Conservation (phyloP, 2,888 invertebrate genomes). For the Lepidocyrtinus sp. region DNA sequence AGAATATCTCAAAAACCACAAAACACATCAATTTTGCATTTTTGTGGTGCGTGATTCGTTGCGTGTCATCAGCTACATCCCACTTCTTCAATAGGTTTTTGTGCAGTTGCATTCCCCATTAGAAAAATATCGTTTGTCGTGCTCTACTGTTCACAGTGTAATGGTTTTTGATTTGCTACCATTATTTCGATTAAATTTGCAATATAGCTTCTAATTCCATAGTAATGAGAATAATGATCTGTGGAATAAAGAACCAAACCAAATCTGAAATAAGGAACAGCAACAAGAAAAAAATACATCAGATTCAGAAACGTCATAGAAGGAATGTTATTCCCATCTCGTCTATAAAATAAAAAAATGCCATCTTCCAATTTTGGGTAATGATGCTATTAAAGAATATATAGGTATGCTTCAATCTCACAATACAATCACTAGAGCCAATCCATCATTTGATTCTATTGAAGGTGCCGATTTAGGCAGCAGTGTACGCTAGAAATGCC, state of each 20-base stretch:
- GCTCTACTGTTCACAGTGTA: constrained; percentile 9
- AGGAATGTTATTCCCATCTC: no score
- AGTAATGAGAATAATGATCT: constrained; percentile 52
- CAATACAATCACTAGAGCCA: no score
- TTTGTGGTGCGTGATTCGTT: constrained; percentile 55
- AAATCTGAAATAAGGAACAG: constrained; percentile 43
- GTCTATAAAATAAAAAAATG: no score
- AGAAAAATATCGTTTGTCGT: constrained; percentile 1
- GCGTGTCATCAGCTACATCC: constrained; percentile 47
- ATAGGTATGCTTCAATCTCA: constrained; percentile 40
- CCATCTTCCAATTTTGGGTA: constrained; percentile 45
- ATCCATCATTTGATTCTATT: no score
- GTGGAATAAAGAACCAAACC: constrained; percentile 52
- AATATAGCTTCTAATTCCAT: constrained; percentile 26
- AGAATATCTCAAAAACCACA: constrained; percentile 27
- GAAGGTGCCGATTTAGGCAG: no score
- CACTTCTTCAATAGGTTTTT: constrained; percentile 46
- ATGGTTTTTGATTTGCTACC: constrained; percentile 16
- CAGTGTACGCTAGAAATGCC: no score
- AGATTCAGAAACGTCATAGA: no score
- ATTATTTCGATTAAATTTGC: constrained; percentile 31
- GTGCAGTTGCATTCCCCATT: background rate
- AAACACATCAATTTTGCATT: constrained; percentile 17
- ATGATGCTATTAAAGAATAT: constrained; percentile 41
- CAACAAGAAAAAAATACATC: no score